Conservation (phyloP, 2,888 invertebrate genomes). For the Malthinus seriepunctatus region DNA sequence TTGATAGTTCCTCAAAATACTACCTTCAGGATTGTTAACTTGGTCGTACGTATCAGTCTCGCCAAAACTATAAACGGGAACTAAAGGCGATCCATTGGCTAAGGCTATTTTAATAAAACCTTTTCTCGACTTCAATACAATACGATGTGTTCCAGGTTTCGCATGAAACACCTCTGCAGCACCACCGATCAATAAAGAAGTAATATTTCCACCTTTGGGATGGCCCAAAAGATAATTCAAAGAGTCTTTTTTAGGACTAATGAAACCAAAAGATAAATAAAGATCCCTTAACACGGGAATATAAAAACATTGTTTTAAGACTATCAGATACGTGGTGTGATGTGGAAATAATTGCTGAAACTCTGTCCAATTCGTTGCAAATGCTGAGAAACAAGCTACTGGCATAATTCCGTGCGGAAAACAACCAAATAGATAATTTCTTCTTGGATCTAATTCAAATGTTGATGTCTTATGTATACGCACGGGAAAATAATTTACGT, state of each 20-base stretch:
- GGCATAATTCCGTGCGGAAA: constrained; percentile 90
- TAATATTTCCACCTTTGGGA: constrained; percentile 62
- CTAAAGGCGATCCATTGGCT: constrained; percentile 70
- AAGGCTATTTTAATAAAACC: constrained; percentile 54
- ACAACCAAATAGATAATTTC: constrained; percentile 83
- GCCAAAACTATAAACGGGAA: constrained; percentile 89
- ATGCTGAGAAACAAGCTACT: constrained; percentile 61
- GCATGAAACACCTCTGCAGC: constrained; percentile 76
- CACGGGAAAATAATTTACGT: constrained; percentile 84
- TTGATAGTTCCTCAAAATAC: constrained; percentile 69
- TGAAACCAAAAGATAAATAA: constrained; percentile 59
- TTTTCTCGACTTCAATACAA: constrained; percentile 73
- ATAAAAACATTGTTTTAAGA: constrained; percentile 50
- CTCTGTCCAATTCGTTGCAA: constrained; percentile 60
- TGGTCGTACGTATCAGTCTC: constrained; percentile 87
- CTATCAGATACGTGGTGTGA: constrained; percentile 55
- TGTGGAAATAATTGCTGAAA: constrained; percentile 55
- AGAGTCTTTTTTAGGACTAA: constrained; percentile 67
- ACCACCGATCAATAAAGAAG: constrained; percentile 82
- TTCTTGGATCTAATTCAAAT: constrained; percentile 72
- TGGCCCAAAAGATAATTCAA: constrained; percentile 64
- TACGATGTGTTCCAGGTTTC: constrained; percentile 72
- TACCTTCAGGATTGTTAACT: constrained; percentile 71
- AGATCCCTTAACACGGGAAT: constrained; percentile 69
- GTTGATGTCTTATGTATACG: constrained; percentile 77